Conservation (phyloP, 30 jellyfish, hydroid and myxozoan species). For the Aurelia sp. region DNA sequence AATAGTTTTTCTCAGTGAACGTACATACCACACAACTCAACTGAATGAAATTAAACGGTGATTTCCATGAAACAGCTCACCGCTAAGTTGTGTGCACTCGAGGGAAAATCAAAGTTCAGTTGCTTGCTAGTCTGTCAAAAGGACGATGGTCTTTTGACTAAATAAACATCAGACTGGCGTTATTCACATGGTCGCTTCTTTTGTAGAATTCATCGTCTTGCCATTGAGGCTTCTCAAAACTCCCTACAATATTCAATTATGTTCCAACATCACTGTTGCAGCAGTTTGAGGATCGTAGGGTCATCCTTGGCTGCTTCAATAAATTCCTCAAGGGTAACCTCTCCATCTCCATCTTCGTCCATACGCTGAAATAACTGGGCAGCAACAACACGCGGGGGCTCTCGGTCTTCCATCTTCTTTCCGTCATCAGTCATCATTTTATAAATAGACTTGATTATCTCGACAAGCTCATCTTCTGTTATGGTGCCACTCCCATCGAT, state of each 20-base stretch:
- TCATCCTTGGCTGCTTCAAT: slow-evolving; percentile 98
- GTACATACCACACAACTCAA: slow-evolving; percentile 9
- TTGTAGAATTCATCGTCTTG: not conserved
- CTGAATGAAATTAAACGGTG: not conserved
- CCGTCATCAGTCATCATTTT: slow-evolving; percentile 95
- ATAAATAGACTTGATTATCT: slow-evolving; percentile 88
- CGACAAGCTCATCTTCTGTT: slow-evolving; percentile 94
- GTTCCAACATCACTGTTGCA: slow-evolving; percentile 79
- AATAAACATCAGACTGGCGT: not conserved
- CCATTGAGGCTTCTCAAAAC: slow-evolving; percentile 1
- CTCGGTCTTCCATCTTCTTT: slow-evolving; percentile 69
- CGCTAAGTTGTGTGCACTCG: not conserved
- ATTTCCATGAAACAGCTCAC: not conserved
- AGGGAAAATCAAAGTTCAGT: not conserved
- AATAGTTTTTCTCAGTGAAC: slow-evolving; percentile 13
- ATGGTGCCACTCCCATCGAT: slow-evolving; percentile 98
- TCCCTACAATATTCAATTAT: not conserved
- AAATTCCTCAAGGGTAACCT: slow-evolving; percentile 96
- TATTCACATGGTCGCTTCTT: not conserved
- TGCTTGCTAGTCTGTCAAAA: not conserved
- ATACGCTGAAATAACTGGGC: slow-evolving; percentile 89
- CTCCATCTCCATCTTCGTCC: slow-evolving; percentile 99
- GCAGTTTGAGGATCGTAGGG: slow-evolving; percentile 92
- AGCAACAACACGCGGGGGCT: slow-evolving; percentile 91
- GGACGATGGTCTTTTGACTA: not conserved